phyloP scores from a whole-genome alignment of 2,888 invertebrate species.

The Lysandra coridon region DNA sequence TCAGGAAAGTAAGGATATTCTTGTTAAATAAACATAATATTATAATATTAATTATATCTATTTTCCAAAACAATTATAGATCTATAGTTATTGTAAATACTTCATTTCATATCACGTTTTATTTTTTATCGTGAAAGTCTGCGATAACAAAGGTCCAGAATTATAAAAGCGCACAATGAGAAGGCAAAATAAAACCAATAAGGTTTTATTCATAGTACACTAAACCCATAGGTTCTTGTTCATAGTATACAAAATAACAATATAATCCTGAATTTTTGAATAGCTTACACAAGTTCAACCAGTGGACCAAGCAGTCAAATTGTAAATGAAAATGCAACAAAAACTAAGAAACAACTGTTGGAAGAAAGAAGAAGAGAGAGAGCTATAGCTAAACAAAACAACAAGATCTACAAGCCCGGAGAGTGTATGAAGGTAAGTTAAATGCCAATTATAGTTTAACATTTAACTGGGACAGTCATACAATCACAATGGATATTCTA shows the following conservation, averaged over 20 bases:
- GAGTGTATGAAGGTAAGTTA: constrained; percentile 73
- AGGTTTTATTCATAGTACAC: no score
- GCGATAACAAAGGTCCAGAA: no score
- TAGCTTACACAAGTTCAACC: constrained; percentile 2
- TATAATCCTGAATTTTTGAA: neutral
- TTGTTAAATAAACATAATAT: neutral
- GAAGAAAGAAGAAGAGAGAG: constrained; percentile 48
- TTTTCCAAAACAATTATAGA: no score
- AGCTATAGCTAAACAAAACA: constrained; percentile 47
- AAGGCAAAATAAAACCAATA: no score
- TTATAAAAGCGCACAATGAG: no score
- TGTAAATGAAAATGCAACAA: neutral
- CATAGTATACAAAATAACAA: neutral
- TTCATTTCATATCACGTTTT: no score
- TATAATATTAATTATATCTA: neutral
- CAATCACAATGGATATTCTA: no score
- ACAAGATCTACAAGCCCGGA: constrained; percentile 64
- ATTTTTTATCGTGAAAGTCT: no score
- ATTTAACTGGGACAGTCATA: no score
- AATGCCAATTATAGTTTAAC: no score
- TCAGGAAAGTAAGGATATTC: neutral
- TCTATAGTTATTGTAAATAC: no score
- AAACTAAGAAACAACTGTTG: constrained; percentile 41
- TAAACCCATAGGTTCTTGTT: no score
- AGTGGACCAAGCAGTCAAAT: constrained; percentile 16